A percentile compares a stretch with the other conserved stretches of the same genome.
Conservation (phyloP, 2,888 invertebrate species). For the Linhomoeus sp. region DNA sequence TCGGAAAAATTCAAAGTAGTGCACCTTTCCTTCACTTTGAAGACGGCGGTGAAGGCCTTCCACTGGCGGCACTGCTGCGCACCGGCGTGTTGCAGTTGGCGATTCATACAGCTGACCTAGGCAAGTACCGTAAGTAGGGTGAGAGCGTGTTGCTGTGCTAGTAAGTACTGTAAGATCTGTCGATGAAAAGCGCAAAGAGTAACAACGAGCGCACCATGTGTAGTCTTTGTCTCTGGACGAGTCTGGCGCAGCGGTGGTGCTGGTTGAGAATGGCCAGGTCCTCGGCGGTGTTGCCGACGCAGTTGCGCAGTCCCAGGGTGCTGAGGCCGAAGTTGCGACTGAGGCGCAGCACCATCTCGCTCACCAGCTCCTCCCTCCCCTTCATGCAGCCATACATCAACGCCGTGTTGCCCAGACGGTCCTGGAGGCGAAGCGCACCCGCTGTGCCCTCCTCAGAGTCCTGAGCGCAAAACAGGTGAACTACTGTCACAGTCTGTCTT, state of each 20-base stretch:
- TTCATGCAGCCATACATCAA: constrained; percentile 1
- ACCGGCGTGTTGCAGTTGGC: neutral
- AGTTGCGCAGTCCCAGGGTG: neutral
- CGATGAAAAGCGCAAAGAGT: too few species aligned
- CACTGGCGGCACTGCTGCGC: neutral
- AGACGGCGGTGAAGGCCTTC: neutral
- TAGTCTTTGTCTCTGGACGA: neutral
- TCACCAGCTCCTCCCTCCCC: neutral
- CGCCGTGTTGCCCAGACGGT: constrained; percentile 1
- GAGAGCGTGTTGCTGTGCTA: too few species aligned
- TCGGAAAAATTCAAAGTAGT: neutral
- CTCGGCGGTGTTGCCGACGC: constrained; percentile 1
- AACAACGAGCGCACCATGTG: too few species aligned
- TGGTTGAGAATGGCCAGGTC: neutral
- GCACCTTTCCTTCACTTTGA: neutral
- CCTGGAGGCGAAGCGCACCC: neutral
- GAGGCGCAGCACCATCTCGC: neutral
- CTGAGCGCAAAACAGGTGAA: too few species aligned
- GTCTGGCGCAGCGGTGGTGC: neutral
- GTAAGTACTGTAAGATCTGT: too few species aligned
- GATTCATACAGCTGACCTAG: neutral
- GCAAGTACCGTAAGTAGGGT: too few species aligned
- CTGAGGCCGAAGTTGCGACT: neutral
- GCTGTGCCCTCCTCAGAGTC: too few species aligned
- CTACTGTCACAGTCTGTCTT: too few species aligned